A percentile compares a stretch with the other conserved stretches of the same genome.
Evolutionary conservation across 2,888 invertebrate genomes (phyloP).

Genomic region (Glyphotaelius pellucidus): DNA sequence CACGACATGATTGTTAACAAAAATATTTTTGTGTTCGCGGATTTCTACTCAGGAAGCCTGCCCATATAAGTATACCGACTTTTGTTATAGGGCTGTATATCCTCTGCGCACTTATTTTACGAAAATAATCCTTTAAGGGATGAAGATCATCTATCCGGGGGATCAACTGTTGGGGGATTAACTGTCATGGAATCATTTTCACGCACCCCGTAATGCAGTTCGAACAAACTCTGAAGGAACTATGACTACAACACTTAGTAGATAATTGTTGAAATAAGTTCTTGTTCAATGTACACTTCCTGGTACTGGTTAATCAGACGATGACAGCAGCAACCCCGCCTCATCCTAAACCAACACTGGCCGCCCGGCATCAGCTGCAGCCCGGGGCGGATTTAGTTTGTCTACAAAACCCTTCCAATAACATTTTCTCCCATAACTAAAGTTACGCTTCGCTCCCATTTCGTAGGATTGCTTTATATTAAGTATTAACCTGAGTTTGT

Average conservation of each 20-base stretch:
- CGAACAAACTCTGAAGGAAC: background rate
- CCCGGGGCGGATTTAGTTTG: background rate
- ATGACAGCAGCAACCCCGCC: background rate
- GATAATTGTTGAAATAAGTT: background rate
- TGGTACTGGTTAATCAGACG: background rate
- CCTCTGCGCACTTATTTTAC: too few relatives aligned
- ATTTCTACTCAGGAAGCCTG: too few relatives aligned
- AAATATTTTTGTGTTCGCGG: too few relatives aligned
- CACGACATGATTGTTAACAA: too few relatives aligned
- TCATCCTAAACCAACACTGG: background rate
- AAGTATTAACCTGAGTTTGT: background rate
- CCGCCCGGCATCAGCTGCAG: background rate
- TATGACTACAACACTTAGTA: background rate
- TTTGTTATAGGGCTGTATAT: too few relatives aligned
- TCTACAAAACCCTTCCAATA: background rate
- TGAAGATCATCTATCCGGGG: too few relatives aligned
- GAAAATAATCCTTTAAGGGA: too few relatives aligned
- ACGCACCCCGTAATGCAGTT: background rate
- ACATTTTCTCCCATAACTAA: background rate
- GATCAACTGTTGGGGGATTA: too few relatives aligned
- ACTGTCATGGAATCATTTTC: background rate
- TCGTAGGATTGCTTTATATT: background rate
- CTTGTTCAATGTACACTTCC: background rate
- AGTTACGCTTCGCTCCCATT: background rate
- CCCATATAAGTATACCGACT: too few relatives aligned